These are phyloP conservation scores for Eretmocerus hayati DNA, from an alignment of 2,888 invertebrate genomes.

Conservation along the genomic window DNA sequence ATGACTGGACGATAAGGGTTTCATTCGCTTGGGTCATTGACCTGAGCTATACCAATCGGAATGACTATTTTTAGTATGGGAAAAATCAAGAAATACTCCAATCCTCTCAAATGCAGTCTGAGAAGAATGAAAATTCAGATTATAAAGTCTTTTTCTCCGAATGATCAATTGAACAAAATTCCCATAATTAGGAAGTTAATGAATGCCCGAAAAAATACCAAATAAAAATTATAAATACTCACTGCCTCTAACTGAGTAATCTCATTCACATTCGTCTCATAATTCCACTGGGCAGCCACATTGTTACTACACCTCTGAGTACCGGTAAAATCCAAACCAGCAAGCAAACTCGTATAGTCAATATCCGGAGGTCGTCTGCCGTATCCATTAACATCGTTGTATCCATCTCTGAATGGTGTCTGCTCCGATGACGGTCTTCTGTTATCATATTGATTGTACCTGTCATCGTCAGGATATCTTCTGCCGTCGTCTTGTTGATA, in stretches of 20 bases:
- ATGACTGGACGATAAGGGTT: no score
- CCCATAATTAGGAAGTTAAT: no score
- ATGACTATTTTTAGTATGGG: no score
- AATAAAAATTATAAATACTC: no score
- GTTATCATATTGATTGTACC: not conserved
- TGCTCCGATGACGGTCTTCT: not conserved
- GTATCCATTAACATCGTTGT: conserved; percentile 7
- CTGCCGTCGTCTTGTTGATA: not conserved
- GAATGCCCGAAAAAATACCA: no score
- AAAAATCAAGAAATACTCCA: no score
- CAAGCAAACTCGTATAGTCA: conserved; percentile 46
- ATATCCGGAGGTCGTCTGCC: conserved; percentile 22
- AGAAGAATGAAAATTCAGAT: no score
- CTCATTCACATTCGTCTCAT: conserved; percentile 81
- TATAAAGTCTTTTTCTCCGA: no score
- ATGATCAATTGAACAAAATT: no score
- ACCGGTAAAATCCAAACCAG: conserved; percentile 67
- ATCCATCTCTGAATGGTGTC: conserved; percentile 1
- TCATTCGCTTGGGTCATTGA: no score
- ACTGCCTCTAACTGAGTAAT: conserved; percentile 77
- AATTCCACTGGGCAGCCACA: conserved; percentile 84
- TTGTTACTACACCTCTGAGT: conserved; percentile 77
- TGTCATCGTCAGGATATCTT: not conserved
- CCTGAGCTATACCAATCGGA: no score
- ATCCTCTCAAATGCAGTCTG: no score